A percentile compares a stretch with the other conserved stretches of the same genome.
phyloP scores from a whole-genome alignment of 2,113 vertebrate genomes.

The Ranitomeya variabilis region DNA sequence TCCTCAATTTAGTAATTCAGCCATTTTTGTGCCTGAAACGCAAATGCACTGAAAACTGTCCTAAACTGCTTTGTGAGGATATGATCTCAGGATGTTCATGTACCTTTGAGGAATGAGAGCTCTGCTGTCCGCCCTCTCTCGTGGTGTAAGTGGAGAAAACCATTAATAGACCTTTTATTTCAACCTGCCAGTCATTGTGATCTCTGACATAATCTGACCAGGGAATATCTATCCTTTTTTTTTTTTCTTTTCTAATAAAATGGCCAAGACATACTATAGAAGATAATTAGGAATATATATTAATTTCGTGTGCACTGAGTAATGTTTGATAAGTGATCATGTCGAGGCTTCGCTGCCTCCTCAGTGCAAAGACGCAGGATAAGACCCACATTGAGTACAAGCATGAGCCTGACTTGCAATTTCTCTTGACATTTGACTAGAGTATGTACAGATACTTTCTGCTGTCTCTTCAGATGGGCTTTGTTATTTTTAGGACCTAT shows the following conservation, averaged over 20 bases:
- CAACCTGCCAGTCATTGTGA: too few relatives aligned
- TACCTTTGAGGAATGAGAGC: too few relatives aligned
- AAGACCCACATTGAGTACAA: not conserved
- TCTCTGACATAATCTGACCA: too few relatives aligned
- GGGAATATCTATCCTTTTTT: too few relatives aligned
- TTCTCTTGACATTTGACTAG: not conserved
- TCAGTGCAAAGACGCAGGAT: not conserved
- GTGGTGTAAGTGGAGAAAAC: too few relatives aligned
- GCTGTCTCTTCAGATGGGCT: constrained; percentile 9
- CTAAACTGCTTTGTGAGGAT: not conserved
- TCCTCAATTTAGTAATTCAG: not conserved
- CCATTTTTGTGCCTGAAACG: not conserved
- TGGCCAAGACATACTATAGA: not conserved
- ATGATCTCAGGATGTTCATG: not conserved
- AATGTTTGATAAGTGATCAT: not conserved
- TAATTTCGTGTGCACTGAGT: accelerated
- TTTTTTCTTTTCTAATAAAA: not conserved
- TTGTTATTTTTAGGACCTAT: constrained; percentile 19
- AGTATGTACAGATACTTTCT: not conserved
- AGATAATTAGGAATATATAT: not conserved
- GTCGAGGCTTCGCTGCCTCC: not conserved
- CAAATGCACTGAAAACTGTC: not conserved
- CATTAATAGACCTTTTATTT: too few relatives aligned
- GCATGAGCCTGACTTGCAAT: not conserved
- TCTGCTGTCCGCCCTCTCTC: too few relatives aligned